Conservation (phyloP, 2,888 invertebrate species). For the Polymixis lichenea region DNA sequence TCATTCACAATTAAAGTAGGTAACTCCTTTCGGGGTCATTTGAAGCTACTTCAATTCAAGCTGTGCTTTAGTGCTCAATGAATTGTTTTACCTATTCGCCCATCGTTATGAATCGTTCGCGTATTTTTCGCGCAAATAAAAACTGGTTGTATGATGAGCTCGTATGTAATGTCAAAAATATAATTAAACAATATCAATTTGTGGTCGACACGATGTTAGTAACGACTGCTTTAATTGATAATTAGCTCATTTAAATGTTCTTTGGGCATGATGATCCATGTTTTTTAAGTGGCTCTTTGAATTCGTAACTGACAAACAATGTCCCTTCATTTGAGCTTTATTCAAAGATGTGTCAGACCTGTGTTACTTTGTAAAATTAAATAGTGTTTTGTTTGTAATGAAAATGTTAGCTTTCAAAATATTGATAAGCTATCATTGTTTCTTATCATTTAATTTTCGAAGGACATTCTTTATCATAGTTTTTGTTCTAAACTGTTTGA, state of each 20-base stretch:
- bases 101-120: conserved; percentile 51
- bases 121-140: conserved; percentile 69
- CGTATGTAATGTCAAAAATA: conserved; percentile 41
- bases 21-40: conserved; percentile 86
- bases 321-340: not conserved
- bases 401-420: conserved; percentile 26
- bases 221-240: conserved; percentile 51
- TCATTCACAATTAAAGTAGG: conserved; percentile 89
- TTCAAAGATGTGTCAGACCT: not conserved
- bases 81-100: conserved; percentile 66
- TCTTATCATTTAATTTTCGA: conserved; percentile 26
- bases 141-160: conserved; percentile 43
- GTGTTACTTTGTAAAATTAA: conserved; percentile 16
- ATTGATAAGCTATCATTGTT: conserved; percentile 2
- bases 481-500: not conserved
- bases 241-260: conserved; percentile 46
- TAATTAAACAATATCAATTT: conserved; percentile 45
- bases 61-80: conserved; percentile 76
- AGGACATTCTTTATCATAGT: not conserved
- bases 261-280: not conserved
- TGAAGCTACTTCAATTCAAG: conserved; percentile 79
- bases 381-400: conserved; percentile 3
- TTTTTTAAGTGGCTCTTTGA: not conserved
- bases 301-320: not conserved
- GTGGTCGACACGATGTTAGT: conserved; percentile 14